Percentiles rank a stretch among this genome's conserved stretches.
phyloP scores from a whole-genome alignment of 1,140 invertebrate genomes.

The Chlorops oryzae region DNA sequence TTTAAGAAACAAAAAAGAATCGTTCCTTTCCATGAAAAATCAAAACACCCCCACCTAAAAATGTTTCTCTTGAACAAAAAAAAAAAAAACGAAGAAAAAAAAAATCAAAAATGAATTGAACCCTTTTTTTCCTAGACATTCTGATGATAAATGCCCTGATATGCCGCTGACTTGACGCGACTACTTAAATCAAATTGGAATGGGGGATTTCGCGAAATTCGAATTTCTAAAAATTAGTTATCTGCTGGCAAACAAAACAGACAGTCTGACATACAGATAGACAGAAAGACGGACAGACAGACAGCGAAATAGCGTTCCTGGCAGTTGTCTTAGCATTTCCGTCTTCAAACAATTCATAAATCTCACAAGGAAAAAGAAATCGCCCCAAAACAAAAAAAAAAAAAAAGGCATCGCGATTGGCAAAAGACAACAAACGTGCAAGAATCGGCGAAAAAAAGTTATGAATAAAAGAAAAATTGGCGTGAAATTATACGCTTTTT shows the following conservation, averaged over 20 bases:
- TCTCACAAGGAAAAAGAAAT: constrained; percentile 7
- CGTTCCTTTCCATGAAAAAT: no score
- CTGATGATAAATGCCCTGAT: constrained; percentile 10
- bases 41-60: no score
- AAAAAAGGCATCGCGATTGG: constrained; percentile 5
- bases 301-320: background rate
- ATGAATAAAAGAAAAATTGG: constrained; percentile 39
- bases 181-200: no score
- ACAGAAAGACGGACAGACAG: background rate
- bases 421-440: constrained; percentile 9
- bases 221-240: no score
- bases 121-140: background rate
- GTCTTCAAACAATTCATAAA: constrained; percentile 19
- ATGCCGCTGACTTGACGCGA: constrained; percentile 5
- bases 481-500: constrained; percentile 43
- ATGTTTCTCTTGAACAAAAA: background rate
- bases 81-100: constrained; percentile 38
- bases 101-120: constrained; percentile 10
- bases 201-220: no score
- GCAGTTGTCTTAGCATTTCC: constrained; percentile 17
- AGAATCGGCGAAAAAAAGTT: constrained; percentile 19
- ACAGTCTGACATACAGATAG: background rate
- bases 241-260: no score
- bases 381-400: background rate
- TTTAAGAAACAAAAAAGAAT: no score